Conservation (phyloP, 2,888 invertebrate species). For the Abscondita cerata region DNA sequence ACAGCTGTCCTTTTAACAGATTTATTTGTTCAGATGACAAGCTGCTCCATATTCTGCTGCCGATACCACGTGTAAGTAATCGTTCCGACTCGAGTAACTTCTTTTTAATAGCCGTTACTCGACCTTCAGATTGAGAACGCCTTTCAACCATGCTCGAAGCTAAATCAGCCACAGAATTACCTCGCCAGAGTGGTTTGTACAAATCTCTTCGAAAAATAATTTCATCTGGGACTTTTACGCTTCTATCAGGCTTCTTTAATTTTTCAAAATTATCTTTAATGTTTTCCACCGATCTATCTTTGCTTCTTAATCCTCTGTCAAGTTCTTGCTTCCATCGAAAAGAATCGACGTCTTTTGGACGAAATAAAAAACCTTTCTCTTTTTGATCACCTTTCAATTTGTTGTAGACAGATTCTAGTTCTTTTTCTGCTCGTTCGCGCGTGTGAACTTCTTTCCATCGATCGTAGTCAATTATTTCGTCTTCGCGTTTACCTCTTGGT, state of each 20-base stretch:
- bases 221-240: constrained; percentile 58
- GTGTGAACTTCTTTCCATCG: constrained; percentile 83
- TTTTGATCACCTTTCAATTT: constrained; percentile 81
- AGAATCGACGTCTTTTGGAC: constrained; percentile 75
- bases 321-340: constrained; percentile 78
- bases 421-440: constrained; percentile 82
- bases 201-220: constrained; percentile 67
- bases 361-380: constrained; percentile 84
- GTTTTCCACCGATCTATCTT: constrained; percentile 89
- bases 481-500: constrained; percentile 75
- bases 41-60: constrained; percentile 82
- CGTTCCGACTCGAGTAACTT: constrained; percentile 50
- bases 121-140: constrained; percentile 60
- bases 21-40: constrained; percentile 84
- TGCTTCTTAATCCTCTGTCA: constrained; percentile 79
- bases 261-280: constrained; percentile 78
- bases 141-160: constrained; percentile 74
- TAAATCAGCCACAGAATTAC: constrained; percentile 81
- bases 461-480: constrained; percentile 86
- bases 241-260: constrained; percentile 62
- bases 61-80: constrained; percentile 66
- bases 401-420: constrained; percentile 76
- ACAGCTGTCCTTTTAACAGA: constrained; percentile 78
- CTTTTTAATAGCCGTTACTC: constrained; percentile 49
- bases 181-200: constrained; percentile 84